Percentiles rank a stretch among this genome's conserved stretches.
Conservation (phyloP, 2,113 vertebrate species). For the Genyomyrus donnyi region DNA sequence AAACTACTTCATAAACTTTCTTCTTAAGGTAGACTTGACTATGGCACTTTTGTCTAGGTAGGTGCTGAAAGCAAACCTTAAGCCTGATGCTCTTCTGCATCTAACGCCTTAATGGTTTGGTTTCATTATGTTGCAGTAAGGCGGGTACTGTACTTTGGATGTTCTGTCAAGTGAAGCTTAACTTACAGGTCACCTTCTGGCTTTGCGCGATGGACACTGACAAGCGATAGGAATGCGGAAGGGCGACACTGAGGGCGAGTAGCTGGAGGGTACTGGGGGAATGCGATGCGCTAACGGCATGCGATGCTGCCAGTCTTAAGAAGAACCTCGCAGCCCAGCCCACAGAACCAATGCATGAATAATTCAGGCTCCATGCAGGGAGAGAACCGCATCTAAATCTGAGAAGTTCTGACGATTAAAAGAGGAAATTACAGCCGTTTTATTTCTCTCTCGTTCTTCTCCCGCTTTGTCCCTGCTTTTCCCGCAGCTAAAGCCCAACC, state of each 20-base stretch:
- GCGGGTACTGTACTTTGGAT: not conserved
- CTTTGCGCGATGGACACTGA: not conserved
- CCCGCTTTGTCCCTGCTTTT: not conserved
- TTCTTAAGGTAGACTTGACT: not conserved
- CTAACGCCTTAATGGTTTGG: no score
- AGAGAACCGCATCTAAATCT: not conserved
- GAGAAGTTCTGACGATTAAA: constrained; percentile 19
- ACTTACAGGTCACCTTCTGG: not conserved
- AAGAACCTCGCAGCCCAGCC: not conserved
- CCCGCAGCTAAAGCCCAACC: not conserved
- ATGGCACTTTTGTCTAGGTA: not conserved
- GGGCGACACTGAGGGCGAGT: not conserved
- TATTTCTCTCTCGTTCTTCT: constrained; percentile 17
- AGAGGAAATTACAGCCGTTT: constrained; percentile 3
- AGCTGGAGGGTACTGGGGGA: not conserved
- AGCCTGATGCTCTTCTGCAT: not conserved
- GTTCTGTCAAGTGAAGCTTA: not conserved
- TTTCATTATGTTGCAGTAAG: not conserved
- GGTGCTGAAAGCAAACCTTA: not conserved
- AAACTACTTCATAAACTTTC: not conserved
- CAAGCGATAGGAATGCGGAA: not conserved
- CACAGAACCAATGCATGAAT: constrained; percentile 1
- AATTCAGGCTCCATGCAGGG: not conserved
- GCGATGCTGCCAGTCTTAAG: not conserved
- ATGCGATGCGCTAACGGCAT: not conserved